Evolutionary conservation across 2,113 vertebrate genomes (phyloP).

Genomic region (Poecilia latipinna): DNA sequence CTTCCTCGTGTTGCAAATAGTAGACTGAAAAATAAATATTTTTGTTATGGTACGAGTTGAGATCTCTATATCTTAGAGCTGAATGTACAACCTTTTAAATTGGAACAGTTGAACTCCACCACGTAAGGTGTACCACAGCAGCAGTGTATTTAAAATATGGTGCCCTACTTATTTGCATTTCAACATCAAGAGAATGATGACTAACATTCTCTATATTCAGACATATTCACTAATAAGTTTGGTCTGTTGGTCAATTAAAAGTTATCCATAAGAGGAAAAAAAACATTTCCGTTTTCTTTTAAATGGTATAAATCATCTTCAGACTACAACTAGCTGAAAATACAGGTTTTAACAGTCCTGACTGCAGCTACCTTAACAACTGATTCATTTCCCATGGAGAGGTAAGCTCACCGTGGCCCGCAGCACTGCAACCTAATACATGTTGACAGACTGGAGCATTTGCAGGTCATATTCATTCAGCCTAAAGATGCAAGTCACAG

Average conservation of each 20-base stretch:
- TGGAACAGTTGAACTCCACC: neutral
- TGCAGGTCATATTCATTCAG: conserved; percentile 46
- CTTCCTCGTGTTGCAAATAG: too few species aligned
- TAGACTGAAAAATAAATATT: too few species aligned
- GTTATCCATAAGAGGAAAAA: neutral
- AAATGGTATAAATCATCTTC: neutral
- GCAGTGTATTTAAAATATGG: neutral
- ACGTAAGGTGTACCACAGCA: neutral
- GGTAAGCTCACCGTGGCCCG: neutral
- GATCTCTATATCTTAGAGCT: too few species aligned
- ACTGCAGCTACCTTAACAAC: conserved; percentile 7
- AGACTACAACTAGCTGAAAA: neutral
- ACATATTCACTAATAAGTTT: neutral
- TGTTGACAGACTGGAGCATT: conserved; percentile 35
- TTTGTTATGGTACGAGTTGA: too few species aligned
- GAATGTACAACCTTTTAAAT: too few species aligned
- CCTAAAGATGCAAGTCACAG: conserved; percentile 17
- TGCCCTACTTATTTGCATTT: neutral
- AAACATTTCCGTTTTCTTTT: neutral
- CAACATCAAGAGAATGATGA: neutral
- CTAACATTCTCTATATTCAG: neutral
- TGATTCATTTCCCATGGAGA: neutral
- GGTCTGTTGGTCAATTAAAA: neutral
- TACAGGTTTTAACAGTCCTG: neutral
- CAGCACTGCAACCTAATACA: conserved; percentile 9